These are phyloP conservation scores for Cryptosula pallasiana DNA, from an alignment of 2,888 invertebrate species.

Conservation along the genomic window DNA sequence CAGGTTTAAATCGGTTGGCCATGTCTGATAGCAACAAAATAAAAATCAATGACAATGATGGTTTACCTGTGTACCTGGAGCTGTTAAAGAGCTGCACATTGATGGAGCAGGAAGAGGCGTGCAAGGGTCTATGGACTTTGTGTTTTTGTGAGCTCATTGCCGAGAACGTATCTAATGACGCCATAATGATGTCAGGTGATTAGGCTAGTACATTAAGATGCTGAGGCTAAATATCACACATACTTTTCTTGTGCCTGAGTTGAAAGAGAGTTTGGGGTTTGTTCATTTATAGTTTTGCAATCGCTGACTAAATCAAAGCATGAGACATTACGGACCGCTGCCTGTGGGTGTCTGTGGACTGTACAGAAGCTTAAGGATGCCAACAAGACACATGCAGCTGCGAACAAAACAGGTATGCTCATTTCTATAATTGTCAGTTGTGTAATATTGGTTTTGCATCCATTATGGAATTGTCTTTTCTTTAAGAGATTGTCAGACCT, in stretches of 20 bases:
- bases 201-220: too few relatives aligned
- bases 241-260: too few relatives aligned
- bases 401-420: neutral
- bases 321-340: neutral
- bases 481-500: too few relatives aligned
- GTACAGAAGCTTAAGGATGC: neutral
- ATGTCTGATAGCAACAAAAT: conserved; percentile 11
- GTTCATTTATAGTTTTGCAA: conserved; percentile 12
- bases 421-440: too few relatives aligned
- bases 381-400: too few relatives aligned
- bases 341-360: conserved; percentile 8
- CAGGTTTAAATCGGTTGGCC: conserved; percentile 2
- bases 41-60: conserved; percentile 1
- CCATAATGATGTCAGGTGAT: neutral
- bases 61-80: neutral
- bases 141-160: neutral
- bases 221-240: too few relatives aligned
- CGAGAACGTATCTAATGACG: neutral
- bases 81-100: neutral
- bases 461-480: too few relatives aligned
- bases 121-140: conserved; percentile 16
- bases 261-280: too few relatives aligned
- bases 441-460: too few relatives aligned
- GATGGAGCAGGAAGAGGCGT: conserved; percentile 23
- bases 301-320: neutral